Base-by-base conservation (phyloP, 2,888 invertebrate genomes). In the Girardia tigrina region DNA sequence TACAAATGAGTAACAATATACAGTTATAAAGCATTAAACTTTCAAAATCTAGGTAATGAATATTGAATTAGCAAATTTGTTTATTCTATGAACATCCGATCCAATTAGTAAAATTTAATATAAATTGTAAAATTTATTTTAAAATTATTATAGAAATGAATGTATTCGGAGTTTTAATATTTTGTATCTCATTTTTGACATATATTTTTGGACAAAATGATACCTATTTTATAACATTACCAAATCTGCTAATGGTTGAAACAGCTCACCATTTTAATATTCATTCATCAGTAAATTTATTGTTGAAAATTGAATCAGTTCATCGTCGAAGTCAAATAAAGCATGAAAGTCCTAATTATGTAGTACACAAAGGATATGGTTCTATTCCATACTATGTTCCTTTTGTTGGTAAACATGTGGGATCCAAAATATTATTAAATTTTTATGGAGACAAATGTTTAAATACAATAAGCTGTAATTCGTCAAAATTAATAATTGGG, bases 221-320 rank as follows among this genome's bases (percentile, higher is more conserved):
- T 42, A 56, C 69, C 74, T 74, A 74, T 42, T 56, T 74, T 26
- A 74, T 74, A 4, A 74, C 29, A 2, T 4, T 74, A 1, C 74
- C 74, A 6, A 74, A 74, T 4, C 26, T 56, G 1, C 56, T 74
- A 8, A 4, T 74, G 12, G 26, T n/a, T 16, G 74, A 74, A 74
- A 42, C 74, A 14, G 23, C 42, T 23, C 74, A 74, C 26, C 42
- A 74, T n/a, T 4, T 74, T 8, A 20, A 26, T 56, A 20, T 74
- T 36, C 74, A 74, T 56, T 8, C 56, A n/a, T 56, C 56, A 56
- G 23, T 12, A 6, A 16, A 56, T 56, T 56, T 56, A n/a, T 2
- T 56, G 4, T 4, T 56, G 4, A 56, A 4, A 56, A 56, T 56
- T n/a, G 56, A 12, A n/a, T 6, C 56, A 56, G n/a, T 16, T 2